phyloP scores from a whole-genome alignment of 23 tunicate species.

The Phallusia fumigata region DNA sequence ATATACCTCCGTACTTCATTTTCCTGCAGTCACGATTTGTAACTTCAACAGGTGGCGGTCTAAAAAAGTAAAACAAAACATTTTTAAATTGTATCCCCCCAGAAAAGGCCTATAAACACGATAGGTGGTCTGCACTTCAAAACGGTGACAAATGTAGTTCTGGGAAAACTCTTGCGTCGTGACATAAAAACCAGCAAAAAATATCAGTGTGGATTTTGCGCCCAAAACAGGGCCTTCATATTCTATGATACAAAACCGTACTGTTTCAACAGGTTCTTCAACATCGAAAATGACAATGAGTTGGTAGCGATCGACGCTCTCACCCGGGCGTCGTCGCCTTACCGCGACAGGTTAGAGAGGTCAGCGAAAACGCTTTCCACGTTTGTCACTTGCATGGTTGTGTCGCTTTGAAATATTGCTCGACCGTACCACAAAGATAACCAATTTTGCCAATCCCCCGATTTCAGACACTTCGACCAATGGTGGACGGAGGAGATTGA shows the following conservation, averaged over 20 bases:
- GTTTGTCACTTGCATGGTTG: not conserved
- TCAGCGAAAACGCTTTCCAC: conserved; percentile 4
- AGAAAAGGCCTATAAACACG: no score
- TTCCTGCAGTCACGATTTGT: conserved; percentile 29
- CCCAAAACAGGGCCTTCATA: no score
- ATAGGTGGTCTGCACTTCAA: no score
- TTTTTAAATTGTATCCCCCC: no score
- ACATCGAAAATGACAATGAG: not conserved
- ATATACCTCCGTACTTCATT: conserved; percentile 14
- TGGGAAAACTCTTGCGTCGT: no score
- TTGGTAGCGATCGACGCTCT: conserved; percentile 12
- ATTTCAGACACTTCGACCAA: conserved; percentile 17
- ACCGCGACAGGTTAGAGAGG: conserved; percentile 11
- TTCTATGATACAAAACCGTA: no score
- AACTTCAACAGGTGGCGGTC: conserved; percentile 19
- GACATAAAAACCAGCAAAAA: no score
- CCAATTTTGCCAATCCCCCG: not conserved
- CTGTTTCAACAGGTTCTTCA: conserved; percentile 8
- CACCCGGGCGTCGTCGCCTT: conserved; percentile 17
- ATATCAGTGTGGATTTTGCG: no score
- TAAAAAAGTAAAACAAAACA: no score
- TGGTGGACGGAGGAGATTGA: conserved; percentile 27
- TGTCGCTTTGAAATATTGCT: not conserved
- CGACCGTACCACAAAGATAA: not conserved
- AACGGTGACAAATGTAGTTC: no score